Evolutionary conservation across 1,140 invertebrate genomes (phyloP).

Genomic region (Chionoecetes opilio): DNA sequence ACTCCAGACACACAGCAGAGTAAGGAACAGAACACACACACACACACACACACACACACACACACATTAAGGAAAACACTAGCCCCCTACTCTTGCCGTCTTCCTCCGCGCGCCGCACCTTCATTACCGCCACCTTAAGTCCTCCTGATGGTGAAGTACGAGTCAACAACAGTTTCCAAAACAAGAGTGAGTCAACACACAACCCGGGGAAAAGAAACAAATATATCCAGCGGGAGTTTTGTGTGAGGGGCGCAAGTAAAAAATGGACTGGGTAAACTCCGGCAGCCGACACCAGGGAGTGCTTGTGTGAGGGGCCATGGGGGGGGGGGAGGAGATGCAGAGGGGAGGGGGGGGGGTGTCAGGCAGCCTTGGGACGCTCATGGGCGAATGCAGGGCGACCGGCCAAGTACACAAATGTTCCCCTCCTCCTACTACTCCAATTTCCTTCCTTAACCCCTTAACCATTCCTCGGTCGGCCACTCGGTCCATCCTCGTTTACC

Average conservation of each 20-base stretch:
- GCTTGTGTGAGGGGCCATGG: conserved; percentile 54
- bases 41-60: conserved; percentile 21
- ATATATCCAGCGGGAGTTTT: conserved; percentile 64
- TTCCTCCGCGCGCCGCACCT: background rate
- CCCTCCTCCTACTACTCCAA: conserved; percentile 19
- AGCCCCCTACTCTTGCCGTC: conserved; percentile 29
- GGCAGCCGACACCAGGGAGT: conserved; percentile 60
- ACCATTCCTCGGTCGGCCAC: background rate
- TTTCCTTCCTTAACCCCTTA: background rate
- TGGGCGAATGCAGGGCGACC: conserved; percentile 60
- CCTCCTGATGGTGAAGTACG: conserved; percentile 37
- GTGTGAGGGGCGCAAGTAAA: conserved; percentile 51
- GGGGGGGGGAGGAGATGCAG: background rate
- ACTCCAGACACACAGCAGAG: background rate
- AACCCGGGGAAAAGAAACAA: conserved; percentile 50
- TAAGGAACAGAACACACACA: conserved; percentile 15
- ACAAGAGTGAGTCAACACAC: conserved; percentile 52
- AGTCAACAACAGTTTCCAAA: conserved; percentile 52
- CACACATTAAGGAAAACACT: conserved; percentile 50
- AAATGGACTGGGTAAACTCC: conserved; percentile 55
- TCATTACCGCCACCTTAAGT: conserved; percentile 40
- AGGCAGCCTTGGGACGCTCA: conserved; percentile 60
- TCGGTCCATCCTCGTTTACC: background rate
- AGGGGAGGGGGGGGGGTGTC: conserved; percentile 30
- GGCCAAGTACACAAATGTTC: conserved; percentile 70